Conservation (phyloP, 1,140 invertebrate genomes). For the Aphelinus certus region DNA sequence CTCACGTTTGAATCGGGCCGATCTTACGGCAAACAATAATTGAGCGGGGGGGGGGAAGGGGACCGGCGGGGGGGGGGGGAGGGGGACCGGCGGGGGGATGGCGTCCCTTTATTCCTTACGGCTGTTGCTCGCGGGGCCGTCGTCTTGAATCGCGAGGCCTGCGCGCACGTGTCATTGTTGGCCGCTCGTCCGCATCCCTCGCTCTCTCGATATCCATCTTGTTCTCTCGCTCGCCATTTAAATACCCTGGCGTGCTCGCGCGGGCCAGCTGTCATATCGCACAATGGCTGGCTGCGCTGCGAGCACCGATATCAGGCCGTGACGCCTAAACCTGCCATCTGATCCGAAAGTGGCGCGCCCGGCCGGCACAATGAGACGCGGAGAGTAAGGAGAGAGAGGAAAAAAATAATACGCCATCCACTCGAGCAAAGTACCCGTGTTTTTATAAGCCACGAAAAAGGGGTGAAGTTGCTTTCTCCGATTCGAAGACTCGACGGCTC, state of each 20-base stretch:
- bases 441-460: too few species aligned
- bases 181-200: background rate
- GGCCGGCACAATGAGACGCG: background rate
- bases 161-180: background rate
- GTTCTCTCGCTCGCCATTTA: constrained; percentile 24
- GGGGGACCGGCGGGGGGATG: too few species aligned
- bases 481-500: too few species aligned
- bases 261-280: constrained; percentile 37
- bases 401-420: background rate
- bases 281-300: constrained; percentile 3
- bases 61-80: too few species aligned
- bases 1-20: too few species aligned
- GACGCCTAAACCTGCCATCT: constrained; percentile 43
- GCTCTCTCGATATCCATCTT: constrained; percentile 11
- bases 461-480: too few species aligned
- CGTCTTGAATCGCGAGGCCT: too few species aligned
- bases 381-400: constrained; percentile 3
- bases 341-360: constrained; percentile 39
- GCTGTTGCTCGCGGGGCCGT: too few species aligned
- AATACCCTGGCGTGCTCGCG: constrained; percentile 14
- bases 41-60: too few species aligned
- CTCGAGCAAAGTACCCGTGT: too few species aligned
- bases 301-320: background rate
- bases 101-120: too few species aligned
- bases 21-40: too few species aligned